Base-by-base conservation (phyloP, 2,113 vertebrate genomes). In the Polyodon spathula region DNA sequence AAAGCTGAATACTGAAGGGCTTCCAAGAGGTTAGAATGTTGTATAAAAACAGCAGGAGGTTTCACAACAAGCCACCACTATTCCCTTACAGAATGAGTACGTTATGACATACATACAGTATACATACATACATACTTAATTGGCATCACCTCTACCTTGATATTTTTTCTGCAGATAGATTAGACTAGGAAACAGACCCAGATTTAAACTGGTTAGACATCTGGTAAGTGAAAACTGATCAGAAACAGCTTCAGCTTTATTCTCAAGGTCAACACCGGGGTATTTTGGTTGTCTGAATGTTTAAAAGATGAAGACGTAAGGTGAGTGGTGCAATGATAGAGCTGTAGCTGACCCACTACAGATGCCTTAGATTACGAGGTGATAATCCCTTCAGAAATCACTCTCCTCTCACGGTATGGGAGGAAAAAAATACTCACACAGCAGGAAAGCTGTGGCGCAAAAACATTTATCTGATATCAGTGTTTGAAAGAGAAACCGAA, bases 331-430 rank as follows among this genome's bases (percentile, higher is more conserved):
- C 27, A 16, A 12, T 12, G 7, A 5, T 52, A 50, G 53, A 53
- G 53, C 11, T 52, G 56, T 72, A 66, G 73, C 55, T 74, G 77
- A 77, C 70, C 83, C 61, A 50, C 63, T 72, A 68, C 84, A 88
- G 81, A 87, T 84, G 81, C 72, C 81, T 81, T 69, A 83, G 84
- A 90, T 90, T 89, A 89, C 77, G 76, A 88, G 74, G 79, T 62
- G 37, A 70, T 88, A 83, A 89, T 87, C 79, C 72, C 71, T 62
- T 73, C 72, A 75, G 78, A 83, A 81, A 79, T 65, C 57, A 68
- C 44, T 60, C 71, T 74, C 62, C 69, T 77, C 69, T 78, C 59
- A 10, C 60, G 63, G 68, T 74, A 65, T 66, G 68, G 66, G 48
- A 75, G 48, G 70, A 74, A 75, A 76, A 66, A 57, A 72, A 70